Evolutionary conservation across 2,113 vertebrate species (phyloP).

Genomic region (Dunckerocampus dactyliophorus): DNA sequence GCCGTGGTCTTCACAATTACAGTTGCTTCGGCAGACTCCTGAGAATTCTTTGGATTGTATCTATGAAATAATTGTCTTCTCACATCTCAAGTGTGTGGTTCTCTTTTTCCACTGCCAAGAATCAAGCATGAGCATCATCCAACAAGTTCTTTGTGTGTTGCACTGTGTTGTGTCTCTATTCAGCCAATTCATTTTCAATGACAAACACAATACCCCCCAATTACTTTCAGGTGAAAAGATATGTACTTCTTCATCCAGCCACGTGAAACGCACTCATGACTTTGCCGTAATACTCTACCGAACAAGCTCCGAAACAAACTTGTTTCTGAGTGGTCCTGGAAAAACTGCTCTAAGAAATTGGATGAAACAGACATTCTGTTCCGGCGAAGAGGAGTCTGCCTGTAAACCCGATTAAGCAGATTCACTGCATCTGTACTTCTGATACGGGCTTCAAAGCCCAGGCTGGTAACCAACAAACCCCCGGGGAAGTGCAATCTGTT

Average conservation of each 20-base stretch:
- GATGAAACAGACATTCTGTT: constrained; percentile 2
- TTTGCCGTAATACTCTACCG: neutral
- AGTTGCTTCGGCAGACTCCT: too few species aligned
- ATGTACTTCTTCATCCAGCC: neutral
- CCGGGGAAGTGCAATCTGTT: constrained; percentile 4
- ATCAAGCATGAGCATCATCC: neutral
- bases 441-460: constrained; percentile 6
- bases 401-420: constrained; percentile 5
- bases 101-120: neutral
- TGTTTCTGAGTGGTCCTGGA: neutral
- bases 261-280: neutral
- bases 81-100: neutral
- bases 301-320: neutral
- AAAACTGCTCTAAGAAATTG: neutral
- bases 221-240: neutral
- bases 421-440: constrained; percentile 9
- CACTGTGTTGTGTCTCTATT: too few species aligned
- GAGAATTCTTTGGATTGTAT: too few species aligned
- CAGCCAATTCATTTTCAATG: neutral
- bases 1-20: too few species aligned
- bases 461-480: neutral
- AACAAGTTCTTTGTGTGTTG: too few species aligned
- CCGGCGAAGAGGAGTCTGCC: neutral
- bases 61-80: too few species aligned
- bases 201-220: neutral